phyloP scores from a whole-genome alignment of 2,888 invertebrate species.

The Conomelus anceps region DNA sequence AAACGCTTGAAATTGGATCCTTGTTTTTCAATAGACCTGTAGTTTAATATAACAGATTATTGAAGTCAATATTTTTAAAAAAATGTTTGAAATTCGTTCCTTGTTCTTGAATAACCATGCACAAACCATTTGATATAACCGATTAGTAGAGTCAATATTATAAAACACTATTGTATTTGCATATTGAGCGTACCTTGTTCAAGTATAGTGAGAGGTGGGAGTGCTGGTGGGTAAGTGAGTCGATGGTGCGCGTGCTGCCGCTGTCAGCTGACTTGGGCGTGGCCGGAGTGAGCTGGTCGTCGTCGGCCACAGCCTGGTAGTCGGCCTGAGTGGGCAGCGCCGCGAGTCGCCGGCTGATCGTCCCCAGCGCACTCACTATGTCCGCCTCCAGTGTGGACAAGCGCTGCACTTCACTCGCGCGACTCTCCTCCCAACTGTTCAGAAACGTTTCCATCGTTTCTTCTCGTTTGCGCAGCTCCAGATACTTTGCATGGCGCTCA shows the following conservation, averaged over 20 bases:
- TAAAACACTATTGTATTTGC: slow-evolving; percentile 37
- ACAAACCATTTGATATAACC: neutral
- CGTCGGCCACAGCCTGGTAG: slow-evolving; percentile 46
- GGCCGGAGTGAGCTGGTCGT: slow-evolving; percentile 31
- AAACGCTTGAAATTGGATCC: too few species aligned
- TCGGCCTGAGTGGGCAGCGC: slow-evolving; percentile 45
- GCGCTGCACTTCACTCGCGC: slow-evolving; percentile 56
- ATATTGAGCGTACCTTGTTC: slow-evolving; percentile 42
- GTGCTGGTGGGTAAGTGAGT: slow-evolving; percentile 54
- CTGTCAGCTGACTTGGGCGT: slow-evolving; percentile 41
- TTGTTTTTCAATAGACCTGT: too few species aligned
- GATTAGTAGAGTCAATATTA: slow-evolving; percentile 46
- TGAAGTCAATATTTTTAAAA: too few species aligned
- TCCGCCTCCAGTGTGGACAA: slow-evolving; percentile 55
- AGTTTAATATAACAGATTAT: too few species aligned
- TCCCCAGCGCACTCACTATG: slow-evolving; percentile 57
- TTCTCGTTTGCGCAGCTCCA: slow-evolving; percentile 71
- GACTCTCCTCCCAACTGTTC: slow-evolving; percentile 55
- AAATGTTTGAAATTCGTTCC: too few species aligned
- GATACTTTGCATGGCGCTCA: slow-evolving; percentile 70
- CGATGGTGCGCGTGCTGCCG: slow-evolving; percentile 53
- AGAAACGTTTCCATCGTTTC: slow-evolving; percentile 75
- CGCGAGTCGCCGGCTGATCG: slow-evolving; percentile 55
- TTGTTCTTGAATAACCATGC: too few species aligned
- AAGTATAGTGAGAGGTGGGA: slow-evolving; percentile 44